phyloP scores from a whole-genome alignment of 2,113 vertebrate genomes.

The Tragelaphus buxtoni region DNA sequence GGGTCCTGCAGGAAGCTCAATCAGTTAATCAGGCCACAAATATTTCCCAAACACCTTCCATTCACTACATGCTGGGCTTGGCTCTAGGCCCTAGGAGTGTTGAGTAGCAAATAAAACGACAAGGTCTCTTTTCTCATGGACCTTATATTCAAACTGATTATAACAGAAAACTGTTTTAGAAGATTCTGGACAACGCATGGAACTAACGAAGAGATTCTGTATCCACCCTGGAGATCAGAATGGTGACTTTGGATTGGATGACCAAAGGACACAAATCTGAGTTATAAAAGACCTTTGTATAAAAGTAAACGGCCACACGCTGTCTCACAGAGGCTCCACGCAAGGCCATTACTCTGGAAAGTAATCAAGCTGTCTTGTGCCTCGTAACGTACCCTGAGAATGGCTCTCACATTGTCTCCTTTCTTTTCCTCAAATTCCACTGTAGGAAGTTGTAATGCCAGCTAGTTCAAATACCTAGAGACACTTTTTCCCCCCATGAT shows the following conservation, averaged over 20 bases:
- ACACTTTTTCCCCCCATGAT: not conserved
- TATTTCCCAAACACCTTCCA: not conserved
- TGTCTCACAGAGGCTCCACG: not conserved
- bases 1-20: not conserved
- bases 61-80: not conserved
- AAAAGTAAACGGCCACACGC: rapidly evolving
- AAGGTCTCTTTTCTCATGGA: not conserved
- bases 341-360: not conserved
- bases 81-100: not conserved
- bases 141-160: not conserved
- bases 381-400: not conserved
- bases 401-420: not conserved
- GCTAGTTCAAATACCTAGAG: not conserved
- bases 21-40: not conserved
- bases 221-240: not conserved
- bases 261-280: not conserved
- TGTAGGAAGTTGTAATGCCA: not conserved
- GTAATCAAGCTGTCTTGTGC: not conserved
- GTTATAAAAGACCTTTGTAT: not conserved
- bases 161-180: not conserved
- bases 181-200: not conserved
- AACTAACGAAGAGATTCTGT: not conserved
- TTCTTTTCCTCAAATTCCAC: not conserved
- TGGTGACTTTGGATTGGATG: not conserved
- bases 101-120: not conserved